Conservation (phyloP, 2,888 invertebrate genomes). For the Chrysomela aeneicollis region DNA sequence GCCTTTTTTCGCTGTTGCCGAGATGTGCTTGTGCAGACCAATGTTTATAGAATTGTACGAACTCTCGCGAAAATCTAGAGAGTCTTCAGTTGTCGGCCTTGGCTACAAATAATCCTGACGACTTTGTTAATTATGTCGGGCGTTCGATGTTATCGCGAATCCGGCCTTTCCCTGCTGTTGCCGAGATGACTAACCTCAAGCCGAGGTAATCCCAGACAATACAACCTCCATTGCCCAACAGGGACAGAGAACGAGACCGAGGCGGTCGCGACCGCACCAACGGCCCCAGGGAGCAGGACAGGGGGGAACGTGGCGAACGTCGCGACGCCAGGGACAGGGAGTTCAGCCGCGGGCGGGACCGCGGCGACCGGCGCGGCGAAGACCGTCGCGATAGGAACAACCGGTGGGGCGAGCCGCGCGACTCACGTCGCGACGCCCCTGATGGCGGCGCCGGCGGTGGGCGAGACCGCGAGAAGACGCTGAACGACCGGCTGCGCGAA, state of each 20-base stretch:
- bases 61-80: too few species aligned
- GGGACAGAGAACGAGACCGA: constrained; percentile 24
- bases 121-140: too few species aligned
- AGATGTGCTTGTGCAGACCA: too few species aligned
- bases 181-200: too few species aligned
- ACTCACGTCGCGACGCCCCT: background rate
- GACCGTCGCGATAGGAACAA: constrained; percentile 46
- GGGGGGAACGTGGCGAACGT: constrained; percentile 45
- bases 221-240: constrained; percentile 7
- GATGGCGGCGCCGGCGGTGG: too few species aligned
- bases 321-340: constrained; percentile 17
- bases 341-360: constrained; percentile 30
- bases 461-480: constrained; percentile 52
- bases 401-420: constrained; percentile 56
- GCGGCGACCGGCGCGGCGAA: constrained; percentile 48
- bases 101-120: too few species aligned
- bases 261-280: constrained; percentile 32
- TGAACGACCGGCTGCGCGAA: constrained; percentile 54
- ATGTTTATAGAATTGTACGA: too few species aligned
- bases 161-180: too few species aligned
- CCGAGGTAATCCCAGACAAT: too few species aligned
- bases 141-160: too few species aligned
- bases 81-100: too few species aligned
- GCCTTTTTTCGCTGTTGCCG: too few species aligned
- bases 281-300: constrained; percentile 38